Conservation (phyloP, 2,797 vertebrate species). For the Schizothorax lantsangensis region DNA sequence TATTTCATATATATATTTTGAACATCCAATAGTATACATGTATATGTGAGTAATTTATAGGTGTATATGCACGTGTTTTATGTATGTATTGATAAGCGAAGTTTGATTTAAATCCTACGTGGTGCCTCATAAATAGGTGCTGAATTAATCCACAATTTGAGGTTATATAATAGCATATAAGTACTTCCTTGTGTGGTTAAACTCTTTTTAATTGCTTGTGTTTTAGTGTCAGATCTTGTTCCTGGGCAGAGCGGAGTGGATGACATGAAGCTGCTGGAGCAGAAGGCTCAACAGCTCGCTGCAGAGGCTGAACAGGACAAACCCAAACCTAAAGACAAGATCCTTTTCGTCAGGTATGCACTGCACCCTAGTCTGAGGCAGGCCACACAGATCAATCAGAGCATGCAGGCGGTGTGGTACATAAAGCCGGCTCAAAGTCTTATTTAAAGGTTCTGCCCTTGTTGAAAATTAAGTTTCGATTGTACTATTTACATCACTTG, state of each 20-base stretch:
- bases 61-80: too few relatives aligned
- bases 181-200: not conserved
- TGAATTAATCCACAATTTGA: not conserved
- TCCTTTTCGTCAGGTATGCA: constrained; percentile 90
- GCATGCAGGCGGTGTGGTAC: not conserved
- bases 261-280: constrained; percentile 93
- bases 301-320: constrained; percentile 88
- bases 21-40: too few relatives aligned
- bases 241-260: constrained; percentile 88
- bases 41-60: too few relatives aligned
- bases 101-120: too few relatives aligned
- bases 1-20: too few relatives aligned
- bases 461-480: constrained; percentile 26
- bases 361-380: not conserved
- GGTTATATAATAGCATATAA: not conserved
- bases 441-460: not conserved
- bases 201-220: not conserved
- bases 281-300: constrained; percentile 89
- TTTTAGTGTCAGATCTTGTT: constrained; percentile 88
- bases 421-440: not conserved
- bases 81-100: too few relatives aligned
- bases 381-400: not conserved
- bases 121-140: not conserved
- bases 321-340: constrained; percentile 88
- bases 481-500: not conserved